Evolutionary conservation across 2,888 invertebrate species (phyloP).

Genomic region (Phrixothrix hirtus): DNA sequence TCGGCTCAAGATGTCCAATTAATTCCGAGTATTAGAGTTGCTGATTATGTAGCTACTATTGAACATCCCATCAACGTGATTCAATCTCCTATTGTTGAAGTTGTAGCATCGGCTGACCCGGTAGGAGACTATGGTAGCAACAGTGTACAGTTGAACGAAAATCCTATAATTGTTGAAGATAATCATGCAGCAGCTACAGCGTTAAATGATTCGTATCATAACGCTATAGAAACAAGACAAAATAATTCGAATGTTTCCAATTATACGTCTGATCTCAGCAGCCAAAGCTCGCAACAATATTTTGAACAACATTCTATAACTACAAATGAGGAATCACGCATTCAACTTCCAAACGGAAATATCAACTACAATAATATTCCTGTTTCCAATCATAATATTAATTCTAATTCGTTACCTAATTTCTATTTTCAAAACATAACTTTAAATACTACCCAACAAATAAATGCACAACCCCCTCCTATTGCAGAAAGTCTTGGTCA

Average conservation of each 20-base stretch:
- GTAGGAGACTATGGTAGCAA: constrained; percentile 12
- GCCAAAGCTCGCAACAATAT: background rate
- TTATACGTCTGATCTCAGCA: constrained; percentile 14
- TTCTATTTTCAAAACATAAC: background rate
- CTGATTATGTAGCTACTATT: constrained; percentile 70
- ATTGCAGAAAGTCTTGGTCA: background rate
- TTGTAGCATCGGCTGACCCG: constrained; percentile 45
- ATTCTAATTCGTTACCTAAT: background rate
- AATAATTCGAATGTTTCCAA: constrained; percentile 35
- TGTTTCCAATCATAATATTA: background rate
- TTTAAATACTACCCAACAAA: too few species aligned
- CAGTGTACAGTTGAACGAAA: constrained; percentile 41
- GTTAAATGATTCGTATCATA: constrained; percentile 43
- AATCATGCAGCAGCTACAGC: constrained; percentile 58
- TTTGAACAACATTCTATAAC: background rate
- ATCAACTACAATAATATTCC: background rate
- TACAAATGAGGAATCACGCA: background rate
- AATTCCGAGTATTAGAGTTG: constrained; percentile 68
- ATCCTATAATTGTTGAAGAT: constrained; percentile 54
- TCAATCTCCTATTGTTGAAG: constrained; percentile 70
- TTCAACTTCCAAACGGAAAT: background rate
- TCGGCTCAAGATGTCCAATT: constrained; percentile 58
- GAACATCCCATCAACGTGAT: constrained; percentile 73
- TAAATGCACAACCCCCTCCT: background rate
- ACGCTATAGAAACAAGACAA: constrained; percentile 27